Base-by-base conservation (phyloP, 1,140 invertebrate genomes). In the Temnothorax longispinosus region DNA sequence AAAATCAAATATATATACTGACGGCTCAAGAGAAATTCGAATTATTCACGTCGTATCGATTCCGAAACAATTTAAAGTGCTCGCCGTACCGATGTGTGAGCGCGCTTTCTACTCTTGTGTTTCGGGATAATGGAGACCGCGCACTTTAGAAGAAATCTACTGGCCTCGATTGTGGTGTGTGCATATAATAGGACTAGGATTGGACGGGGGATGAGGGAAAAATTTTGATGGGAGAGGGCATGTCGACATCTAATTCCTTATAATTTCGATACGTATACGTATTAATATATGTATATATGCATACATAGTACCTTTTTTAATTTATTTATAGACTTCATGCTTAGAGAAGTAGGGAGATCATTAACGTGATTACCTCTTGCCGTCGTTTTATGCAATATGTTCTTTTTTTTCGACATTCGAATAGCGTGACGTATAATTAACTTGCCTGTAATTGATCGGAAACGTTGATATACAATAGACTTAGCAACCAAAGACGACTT, bases 221-320 rank as follows among this genome's bases (percentile, higher is more conserved):
- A 87, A 62, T 47, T 84, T 84, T 60, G 69, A 69, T 65, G 88
- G 87, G 87, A 75, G n/a, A 50, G 75, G 88, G 78, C 64, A 27
- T 47, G 75, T 92, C 87, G 92, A 91, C 92, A 92, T 91, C 91
- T 94, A 93, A 93, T 93, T 90, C 67, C 90, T 93, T 94, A 87
- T 90, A 93, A 91, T 94, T 92, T 88, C 88, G 91, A 94, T 94
- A 94, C 93, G 92, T 94, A 94, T 93, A 93, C 92, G 92, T 90
- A 90, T 90, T 91, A 93, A 94, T 92, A 89, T 89, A 93, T 90
- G 78, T 93, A 87, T 92, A 93, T 93, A 93, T 94, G 92, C 92
- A 92, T 94, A 93, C 91, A 93, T 92, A 91, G 85, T 92, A 91
- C 86, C 21, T 94, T 93, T 94, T 93, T 93, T 89, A 92, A 92